Conservation (phyloP, 1,140 invertebrate genomes). For the Hormaphis cornu region DNA sequence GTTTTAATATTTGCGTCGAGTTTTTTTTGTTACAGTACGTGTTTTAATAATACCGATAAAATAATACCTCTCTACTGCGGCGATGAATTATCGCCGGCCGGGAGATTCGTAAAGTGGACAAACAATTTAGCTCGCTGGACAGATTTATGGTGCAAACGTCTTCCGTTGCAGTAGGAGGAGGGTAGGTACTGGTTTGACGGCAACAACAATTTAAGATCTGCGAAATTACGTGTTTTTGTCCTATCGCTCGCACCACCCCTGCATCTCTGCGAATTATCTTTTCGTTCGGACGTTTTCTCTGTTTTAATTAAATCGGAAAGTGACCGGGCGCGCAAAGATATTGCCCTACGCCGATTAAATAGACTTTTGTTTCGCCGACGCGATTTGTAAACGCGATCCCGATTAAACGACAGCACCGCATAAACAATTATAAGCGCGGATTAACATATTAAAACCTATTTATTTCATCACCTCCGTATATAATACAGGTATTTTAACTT, state of each 20-base stretch:
- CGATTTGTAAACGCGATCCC: not conserved
- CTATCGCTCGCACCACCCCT: not conserved
- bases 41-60: no score
- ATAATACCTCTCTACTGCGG: no score
- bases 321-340: conserved; percentile 7
- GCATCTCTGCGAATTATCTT: not conserved
- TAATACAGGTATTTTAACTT: no score
- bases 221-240: conserved; percentile 13
- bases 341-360: not conserved
- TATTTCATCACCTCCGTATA: no score
- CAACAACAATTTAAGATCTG: not conserved
- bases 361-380: not conserved
- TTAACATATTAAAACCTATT: not conserved
- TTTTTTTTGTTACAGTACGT: no score
- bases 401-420: not conserved
- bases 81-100: not conserved
- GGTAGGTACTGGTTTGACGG: conserved; percentile 4
- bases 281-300: not conserved
- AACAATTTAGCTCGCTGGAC: conserved; percentile 7
- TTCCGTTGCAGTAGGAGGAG: not conserved
- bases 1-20: no score
- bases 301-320: conserved; percentile 18
- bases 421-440: not conserved
- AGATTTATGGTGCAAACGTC: conserved; percentile 20
- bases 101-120: conserved; percentile 8